phyloP scores from a whole-genome alignment of 2,888 invertebrate genomes.

The Pedicia rivosa region DNA sequence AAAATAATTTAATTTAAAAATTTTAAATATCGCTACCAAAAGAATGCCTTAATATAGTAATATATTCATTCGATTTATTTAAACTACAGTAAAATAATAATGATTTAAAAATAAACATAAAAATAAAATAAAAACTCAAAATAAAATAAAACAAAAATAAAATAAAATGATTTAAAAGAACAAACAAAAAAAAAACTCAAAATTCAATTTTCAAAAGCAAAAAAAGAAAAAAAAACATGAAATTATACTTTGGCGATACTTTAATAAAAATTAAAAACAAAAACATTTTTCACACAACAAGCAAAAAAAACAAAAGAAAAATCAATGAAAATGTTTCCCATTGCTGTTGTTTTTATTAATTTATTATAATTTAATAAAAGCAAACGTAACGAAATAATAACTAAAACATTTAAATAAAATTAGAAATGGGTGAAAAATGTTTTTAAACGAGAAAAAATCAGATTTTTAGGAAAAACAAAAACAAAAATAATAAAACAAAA shows the following conservation, averaged over 20 bases:
- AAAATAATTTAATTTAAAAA: neutral
- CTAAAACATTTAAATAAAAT: too few relatives aligned
- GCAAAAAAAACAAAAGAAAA: slow-evolving; percentile 9
- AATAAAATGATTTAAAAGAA: too few relatives aligned
- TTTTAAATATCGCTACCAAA: slow-evolving; percentile 4
- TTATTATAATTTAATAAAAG: too few relatives aligned
- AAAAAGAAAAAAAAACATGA: neutral
- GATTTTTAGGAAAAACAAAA: too few relatives aligned
- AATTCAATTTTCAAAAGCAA: too few relatives aligned
- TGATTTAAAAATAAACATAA: too few relatives aligned
- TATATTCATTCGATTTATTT: too few relatives aligned
- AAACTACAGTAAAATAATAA: too few relatives aligned
- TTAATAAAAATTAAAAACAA: slow-evolving; percentile 5
- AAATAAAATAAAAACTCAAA: slow-evolving; percentile 1
- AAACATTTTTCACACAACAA: slow-evolving; percentile 4
- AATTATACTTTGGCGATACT: slow-evolving; percentile 4
- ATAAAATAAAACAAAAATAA: slow-evolving; percentile 4
- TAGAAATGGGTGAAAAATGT: neutral
- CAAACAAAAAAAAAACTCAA: neutral
- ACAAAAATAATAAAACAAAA: slow-evolving; percentile 8
- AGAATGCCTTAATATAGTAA: slow-evolving; percentile 1
- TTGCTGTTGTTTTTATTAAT: too few relatives aligned
- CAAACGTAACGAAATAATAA: too few relatives aligned
- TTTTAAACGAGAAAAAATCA: neutral
- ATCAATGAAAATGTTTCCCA: slow-evolving; percentile 1